phyloP scores from a whole-genome alignment of 2,797 vertebrate genomes.

The Triplophysa bombifrons region DNA sequence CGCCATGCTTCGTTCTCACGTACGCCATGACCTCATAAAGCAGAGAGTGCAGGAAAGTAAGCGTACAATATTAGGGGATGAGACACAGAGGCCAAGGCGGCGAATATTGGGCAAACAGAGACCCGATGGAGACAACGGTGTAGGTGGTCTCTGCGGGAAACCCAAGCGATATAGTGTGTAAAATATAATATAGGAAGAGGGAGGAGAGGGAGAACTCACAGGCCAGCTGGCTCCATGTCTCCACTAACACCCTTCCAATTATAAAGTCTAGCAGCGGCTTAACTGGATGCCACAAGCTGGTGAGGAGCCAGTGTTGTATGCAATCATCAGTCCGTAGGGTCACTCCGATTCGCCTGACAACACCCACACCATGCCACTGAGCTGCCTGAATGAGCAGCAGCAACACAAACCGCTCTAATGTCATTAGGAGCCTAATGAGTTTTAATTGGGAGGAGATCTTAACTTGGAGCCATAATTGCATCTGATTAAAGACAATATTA shows the following conservation, averaged over 20 bases:
- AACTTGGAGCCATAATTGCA: constrained; percentile 82
- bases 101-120: constrained; percentile 17
- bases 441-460: constrained; percentile 86
- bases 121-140: constrained; percentile 14
- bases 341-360: constrained; percentile 39
- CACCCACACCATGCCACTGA: constrained; percentile 47
- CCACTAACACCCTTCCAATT: constrained; percentile 51
- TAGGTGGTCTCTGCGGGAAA: constrained; percentile 25
- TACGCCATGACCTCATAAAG: neutral
- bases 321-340: constrained; percentile 39
- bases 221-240: constrained; percentile 24
- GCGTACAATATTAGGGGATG: constrained; percentile 22
- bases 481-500: constrained; percentile 87
- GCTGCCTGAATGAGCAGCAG: constrained; percentile 65
- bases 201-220: constrained; percentile 32
- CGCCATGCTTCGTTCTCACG: neutral
- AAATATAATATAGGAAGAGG: constrained; percentile 37
- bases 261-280: constrained; percentile 51
- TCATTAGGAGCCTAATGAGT: constrained; percentile 81
- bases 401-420: constrained; percentile 75
- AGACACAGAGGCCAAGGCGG: neutral
- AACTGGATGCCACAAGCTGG: constrained; percentile 42
- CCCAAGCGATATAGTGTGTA: constrained; percentile 36
- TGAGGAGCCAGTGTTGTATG: constrained; percentile 47
- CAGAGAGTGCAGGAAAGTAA: constrained; percentile 3